These are phyloP conservation scores for Orthonychiurus folsomi DNA, from an alignment of 2,888 invertebrate genomes.

Conservation along the genomic window DNA sequence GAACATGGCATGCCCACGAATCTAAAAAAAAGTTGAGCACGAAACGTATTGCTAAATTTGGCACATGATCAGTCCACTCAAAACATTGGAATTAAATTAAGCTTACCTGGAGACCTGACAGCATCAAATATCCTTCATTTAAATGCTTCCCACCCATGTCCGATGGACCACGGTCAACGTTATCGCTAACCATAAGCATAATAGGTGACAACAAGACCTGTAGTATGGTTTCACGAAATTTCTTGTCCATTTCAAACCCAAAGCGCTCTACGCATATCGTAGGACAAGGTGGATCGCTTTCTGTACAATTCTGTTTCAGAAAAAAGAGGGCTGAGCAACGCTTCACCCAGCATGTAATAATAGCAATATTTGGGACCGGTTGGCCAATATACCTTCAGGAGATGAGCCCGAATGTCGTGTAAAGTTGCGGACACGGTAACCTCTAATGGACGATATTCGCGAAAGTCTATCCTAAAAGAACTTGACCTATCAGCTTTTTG, in stretches of 20 bases:
- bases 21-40: conserved; percentile 46
- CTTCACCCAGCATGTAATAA: conserved; percentile 3
- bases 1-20: conserved; percentile 92
- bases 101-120: conserved; percentile 72
- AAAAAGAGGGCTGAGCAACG: no score
- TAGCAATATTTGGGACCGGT: neutral
- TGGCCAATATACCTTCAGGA: conserved; percentile 57
- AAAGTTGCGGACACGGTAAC: conserved; percentile 87
- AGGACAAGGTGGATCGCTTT: conserved; percentile 84
- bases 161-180: conserved; percentile 55
- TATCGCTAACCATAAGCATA: conserved; percentile 68
- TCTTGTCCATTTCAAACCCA: conserved; percentile 95
- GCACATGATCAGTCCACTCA: neutral
- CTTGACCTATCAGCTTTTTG: conserved; percentile 9
- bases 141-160: conserved; percentile 61
- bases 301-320: conserved; percentile 63
- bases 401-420: conserved; percentile 90
- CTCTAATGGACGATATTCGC: conserved; percentile 78
- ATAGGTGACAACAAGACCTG: conserved; percentile 84
- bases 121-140: conserved; percentile 72
- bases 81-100: no score
- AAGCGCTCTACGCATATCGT: conserved; percentile 79
- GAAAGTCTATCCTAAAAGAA: conserved; percentile 60
- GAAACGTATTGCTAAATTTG: neutral
- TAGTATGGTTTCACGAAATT: conserved; percentile 79